phyloP scores from a whole-genome alignment of 2,113 vertebrate genomes.

The Oostethus manadensis region DNA sequence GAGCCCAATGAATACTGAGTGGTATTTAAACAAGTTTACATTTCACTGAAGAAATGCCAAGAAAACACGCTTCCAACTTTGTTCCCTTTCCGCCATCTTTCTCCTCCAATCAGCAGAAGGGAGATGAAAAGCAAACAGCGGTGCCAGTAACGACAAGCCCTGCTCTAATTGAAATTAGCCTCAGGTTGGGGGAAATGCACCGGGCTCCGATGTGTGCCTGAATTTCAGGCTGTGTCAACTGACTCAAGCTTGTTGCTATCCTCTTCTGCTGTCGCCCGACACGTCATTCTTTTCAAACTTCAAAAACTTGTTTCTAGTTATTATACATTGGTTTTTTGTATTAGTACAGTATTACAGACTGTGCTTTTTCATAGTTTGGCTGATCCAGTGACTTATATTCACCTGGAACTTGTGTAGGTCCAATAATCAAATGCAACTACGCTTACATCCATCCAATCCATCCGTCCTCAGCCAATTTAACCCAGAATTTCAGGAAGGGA shows the following conservation, averaged over 20 bases:
- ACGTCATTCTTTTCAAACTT: conserved; percentile 24
- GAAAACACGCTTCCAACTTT: conserved; percentile 2
- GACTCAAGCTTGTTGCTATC: conserved; percentile 31
- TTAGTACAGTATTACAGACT: too few relatives aligned
- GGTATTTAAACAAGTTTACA: background rate
- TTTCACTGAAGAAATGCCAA: conserved; percentile 9
- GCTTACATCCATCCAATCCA: too few relatives aligned
- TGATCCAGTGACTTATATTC: too few relatives aligned
- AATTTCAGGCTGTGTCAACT: conserved; percentile 62
- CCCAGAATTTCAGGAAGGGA: too few relatives aligned
- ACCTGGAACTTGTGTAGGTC: too few relatives aligned
- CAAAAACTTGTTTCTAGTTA: too few relatives aligned
- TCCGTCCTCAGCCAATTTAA: too few relatives aligned
- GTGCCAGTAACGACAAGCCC: conserved; percentile 74
- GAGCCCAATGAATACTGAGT: conserved; percentile 41
- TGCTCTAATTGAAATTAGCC: conserved; percentile 87
- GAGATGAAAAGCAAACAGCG: conserved; percentile 82
- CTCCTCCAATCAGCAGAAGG: conserved; percentile 79
- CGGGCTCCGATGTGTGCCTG: conserved; percentile 57
- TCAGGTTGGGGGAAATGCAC: conserved; percentile 59
- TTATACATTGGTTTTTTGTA: too few relatives aligned
- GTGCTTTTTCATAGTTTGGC: conserved; percentile 2
- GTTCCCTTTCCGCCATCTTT: conserved; percentile 3
- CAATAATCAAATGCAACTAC: too few relatives aligned
- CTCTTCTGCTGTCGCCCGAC: conserved; percentile 38